A percentile compares a stretch with the other conserved stretches of the same genome.
These are phyloP conservation scores for Sebastes melanostomus DNA, from an alignment of 2,797 vertebrate species.

Conservation along the genomic window DNA sequence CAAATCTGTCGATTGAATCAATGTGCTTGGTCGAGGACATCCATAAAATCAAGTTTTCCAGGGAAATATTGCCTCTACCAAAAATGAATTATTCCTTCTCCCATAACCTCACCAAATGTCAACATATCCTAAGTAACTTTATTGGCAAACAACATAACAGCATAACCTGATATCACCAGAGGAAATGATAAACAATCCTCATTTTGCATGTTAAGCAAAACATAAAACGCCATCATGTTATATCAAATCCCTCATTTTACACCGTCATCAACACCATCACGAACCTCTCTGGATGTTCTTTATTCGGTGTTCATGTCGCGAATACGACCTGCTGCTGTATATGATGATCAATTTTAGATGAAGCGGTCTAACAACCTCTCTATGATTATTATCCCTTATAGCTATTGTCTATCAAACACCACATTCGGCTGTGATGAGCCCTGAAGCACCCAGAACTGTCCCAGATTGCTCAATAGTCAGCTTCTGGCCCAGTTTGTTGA, in stretches of 20 bases:
- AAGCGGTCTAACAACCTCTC: slow-evolving; percentile 27
- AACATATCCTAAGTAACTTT: background rate
- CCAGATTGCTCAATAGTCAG: slow-evolving; percentile 72
- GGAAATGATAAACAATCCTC: background rate
- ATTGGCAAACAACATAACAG: background rate
- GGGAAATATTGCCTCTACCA: background rate
- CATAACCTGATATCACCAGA: background rate
- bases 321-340: slow-evolving; percentile 2
- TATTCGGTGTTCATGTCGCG: background rate
- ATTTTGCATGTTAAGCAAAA: background rate
- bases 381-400: slow-evolving; percentile 41
- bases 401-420: slow-evolving; percentile 51
- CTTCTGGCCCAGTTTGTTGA: slow-evolving; percentile 75
- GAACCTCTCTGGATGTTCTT: slow-evolving; percentile 2
- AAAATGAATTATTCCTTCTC: background rate
- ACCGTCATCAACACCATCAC: background rate
- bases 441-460: slow-evolving; percentile 60
- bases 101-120: background rate
- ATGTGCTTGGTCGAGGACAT: too few species aligned
- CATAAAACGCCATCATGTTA: background rate
- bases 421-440: slow-evolving; percentile 54
- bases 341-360: slow-evolving; percentile 19
- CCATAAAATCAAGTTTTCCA: background rate
- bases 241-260: background rate
- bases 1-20: too few species aligned